These are phyloP conservation scores for Lasioglossum marginatum DNA, from an alignment of 2,888 invertebrate genomes.

Conservation along the genomic window DNA sequence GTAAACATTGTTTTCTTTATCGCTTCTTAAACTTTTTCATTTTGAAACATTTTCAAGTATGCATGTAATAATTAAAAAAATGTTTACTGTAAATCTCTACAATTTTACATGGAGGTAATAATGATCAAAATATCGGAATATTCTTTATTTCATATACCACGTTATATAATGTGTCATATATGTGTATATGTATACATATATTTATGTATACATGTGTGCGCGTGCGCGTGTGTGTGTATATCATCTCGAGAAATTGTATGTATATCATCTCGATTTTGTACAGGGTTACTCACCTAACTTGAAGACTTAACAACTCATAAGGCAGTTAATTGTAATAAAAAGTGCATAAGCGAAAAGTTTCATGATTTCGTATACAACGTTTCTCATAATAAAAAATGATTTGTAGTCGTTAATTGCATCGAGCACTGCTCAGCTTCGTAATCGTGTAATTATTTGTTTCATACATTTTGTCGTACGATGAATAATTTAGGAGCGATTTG, in stretches of 20 bases:
- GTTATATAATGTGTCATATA: not conserved
- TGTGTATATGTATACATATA: not conserved
- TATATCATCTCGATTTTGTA: conserved; percentile 4
- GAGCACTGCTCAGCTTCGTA: not conserved
- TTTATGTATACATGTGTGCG: not conserved
- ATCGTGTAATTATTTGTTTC: not conserved
- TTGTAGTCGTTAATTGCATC: not conserved
- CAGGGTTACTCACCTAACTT: not conserved
- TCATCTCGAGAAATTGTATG: not conserved
- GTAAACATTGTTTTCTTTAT: not conserved
- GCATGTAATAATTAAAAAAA: not conserved
- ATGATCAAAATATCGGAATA: not conserved
- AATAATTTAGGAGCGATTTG: not conserved
- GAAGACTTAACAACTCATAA: not conserved
- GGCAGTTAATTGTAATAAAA: not conserved
- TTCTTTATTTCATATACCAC: conserved; percentile 1
- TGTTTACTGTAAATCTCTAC: not conserved
- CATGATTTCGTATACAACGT: not conserved
- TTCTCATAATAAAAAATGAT: not conserved
- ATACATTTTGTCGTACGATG: not conserved
- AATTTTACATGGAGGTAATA: not conserved
- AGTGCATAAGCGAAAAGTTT: not conserved
- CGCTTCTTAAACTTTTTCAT: not conserved
- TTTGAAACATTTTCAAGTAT: not conserved
- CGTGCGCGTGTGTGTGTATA: not conserved